Percentiles rank a stretch among this genome's conserved stretches.
Conservation (phyloP, 2,797 vertebrate genomes). For the Silurus aristotelis region DNA sequence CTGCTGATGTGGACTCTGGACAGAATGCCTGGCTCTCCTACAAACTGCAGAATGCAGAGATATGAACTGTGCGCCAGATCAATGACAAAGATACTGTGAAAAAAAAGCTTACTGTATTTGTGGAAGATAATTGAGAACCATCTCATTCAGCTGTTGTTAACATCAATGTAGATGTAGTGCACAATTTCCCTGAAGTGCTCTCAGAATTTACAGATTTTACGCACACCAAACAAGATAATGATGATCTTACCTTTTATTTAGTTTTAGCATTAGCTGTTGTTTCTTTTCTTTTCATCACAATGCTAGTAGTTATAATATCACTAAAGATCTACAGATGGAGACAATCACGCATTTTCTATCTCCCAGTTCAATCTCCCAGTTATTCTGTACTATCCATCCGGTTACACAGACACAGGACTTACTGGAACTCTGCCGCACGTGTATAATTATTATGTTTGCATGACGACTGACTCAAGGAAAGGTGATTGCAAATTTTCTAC, state of each 20-base stretch:
- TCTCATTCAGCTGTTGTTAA: background rate
- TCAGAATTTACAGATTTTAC: conserved; percentile 30
- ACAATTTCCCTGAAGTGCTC: background rate
- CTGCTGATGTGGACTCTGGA: conserved; percentile 61
- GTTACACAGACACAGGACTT: no score
- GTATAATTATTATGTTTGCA: background rate
- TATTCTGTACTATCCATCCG: no score
- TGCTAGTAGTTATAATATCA: conserved; percentile 52
- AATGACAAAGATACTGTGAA: conserved; percentile 71
- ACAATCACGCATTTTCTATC: conserved; percentile 38
- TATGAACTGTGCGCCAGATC: conserved; percentile 43
- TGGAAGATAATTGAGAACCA: conserved; percentile 72
- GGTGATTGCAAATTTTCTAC: conserved; percentile 51
- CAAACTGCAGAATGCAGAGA: conserved; percentile 63
- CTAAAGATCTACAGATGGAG: conserved; percentile 58
- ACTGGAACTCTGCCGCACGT: no score
- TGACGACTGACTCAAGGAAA: background rate
- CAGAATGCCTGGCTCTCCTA: conserved; percentile 20
- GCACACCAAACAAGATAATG: conserved; percentile 34
- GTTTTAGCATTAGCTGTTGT: conserved; percentile 33
- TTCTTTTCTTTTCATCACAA: conserved; percentile 54
- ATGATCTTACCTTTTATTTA: conserved; percentile 37
- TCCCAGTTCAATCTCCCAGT: no score
- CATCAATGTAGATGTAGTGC: no score
- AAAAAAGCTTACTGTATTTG: conserved; percentile 72